These are phyloP conservation scores for Exaiptasia diaphana DNA, from an alignment of 64 coral and sea anemone species.

Conservation along the genomic window DNA sequence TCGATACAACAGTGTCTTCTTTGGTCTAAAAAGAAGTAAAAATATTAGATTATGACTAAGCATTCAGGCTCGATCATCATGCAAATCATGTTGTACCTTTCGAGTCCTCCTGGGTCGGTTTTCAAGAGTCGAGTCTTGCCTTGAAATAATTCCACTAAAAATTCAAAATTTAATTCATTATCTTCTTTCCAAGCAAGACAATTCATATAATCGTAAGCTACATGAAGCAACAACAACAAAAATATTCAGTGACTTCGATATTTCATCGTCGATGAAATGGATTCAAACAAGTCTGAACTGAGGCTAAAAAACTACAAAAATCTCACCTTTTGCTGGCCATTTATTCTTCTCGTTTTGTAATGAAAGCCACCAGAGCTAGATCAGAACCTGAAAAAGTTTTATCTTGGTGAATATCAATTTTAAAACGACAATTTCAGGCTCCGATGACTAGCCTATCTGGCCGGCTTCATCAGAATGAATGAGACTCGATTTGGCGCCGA, in stretches of 20 bases:
- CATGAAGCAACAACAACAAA: neutral
- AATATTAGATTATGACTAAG: neutral
- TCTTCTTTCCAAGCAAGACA: neutral
- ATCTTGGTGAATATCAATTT: neutral
- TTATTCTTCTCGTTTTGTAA: neutral
- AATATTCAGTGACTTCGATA: neutral
- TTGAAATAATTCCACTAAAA: no score
- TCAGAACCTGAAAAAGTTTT: neutral
- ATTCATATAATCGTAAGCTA: neutral
- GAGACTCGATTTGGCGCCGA: slow-evolving; percentile 3
- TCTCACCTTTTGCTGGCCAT: slow-evolving; percentile 2
- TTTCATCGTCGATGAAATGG: neutral
- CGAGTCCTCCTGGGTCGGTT: neutral
- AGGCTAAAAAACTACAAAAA: no score
- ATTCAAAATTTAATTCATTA: neutral
- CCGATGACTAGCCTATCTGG: neutral
- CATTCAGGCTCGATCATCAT: neutral
- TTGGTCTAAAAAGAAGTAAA: neutral
- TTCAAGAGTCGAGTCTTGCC: no score
- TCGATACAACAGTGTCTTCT: neutral
- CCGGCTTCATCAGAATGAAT: neutral
- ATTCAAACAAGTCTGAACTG: neutral
- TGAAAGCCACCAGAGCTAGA: neutral
- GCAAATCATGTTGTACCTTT: neutral
- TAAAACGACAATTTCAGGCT: neutral